These are phyloP conservation scores for Umimayanthus kanabou DNA, from an alignment of 92 coral and sea anemone genomes.

Conservation along the genomic window DNA sequence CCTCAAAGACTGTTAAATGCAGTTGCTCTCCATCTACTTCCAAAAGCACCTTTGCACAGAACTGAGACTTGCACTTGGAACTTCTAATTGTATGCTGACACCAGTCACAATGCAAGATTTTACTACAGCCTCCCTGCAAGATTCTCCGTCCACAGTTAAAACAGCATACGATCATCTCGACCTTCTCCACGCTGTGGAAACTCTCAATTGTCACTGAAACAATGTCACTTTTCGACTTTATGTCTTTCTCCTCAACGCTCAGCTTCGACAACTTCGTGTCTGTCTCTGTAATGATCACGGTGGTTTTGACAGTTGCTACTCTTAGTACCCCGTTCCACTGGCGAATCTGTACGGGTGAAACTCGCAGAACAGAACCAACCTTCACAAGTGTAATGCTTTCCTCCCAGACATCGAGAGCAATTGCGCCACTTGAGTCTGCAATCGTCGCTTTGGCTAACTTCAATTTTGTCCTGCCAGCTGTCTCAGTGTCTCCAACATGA, in stretches of 20 bases:
- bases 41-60: constrained; percentile 18
- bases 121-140: neutral
- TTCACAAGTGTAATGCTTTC: constrained; percentile 17
- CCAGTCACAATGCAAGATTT: constrained; percentile 6
- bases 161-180: neutral
- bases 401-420: constrained; percentile 44
- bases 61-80: constrained; percentile 2
- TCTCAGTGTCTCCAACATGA: too few species aligned
- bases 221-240: constrained; percentile 2
- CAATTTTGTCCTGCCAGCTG: neutral
- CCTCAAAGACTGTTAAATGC: constrained; percentile 8
- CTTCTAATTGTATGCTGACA: constrained; percentile 8
- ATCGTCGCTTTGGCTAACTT: neutral
- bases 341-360: constrained; percentile 41
- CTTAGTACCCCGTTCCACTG: constrained; percentile 27
- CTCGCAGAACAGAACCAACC: neutral
- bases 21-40: neutral
- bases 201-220: neutral
- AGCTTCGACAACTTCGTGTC: neutral
- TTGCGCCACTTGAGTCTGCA: constrained; percentile 9
- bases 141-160: neutral
- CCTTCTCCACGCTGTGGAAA: constrained; percentile 3
- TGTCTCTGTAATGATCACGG: neutral
- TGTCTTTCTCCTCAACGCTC: neutral
- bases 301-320: constrained; percentile 23